Evolutionary conservation across 2,113 vertebrate species (phyloP).

Genomic region (Hippocampus barbouri): DNA sequence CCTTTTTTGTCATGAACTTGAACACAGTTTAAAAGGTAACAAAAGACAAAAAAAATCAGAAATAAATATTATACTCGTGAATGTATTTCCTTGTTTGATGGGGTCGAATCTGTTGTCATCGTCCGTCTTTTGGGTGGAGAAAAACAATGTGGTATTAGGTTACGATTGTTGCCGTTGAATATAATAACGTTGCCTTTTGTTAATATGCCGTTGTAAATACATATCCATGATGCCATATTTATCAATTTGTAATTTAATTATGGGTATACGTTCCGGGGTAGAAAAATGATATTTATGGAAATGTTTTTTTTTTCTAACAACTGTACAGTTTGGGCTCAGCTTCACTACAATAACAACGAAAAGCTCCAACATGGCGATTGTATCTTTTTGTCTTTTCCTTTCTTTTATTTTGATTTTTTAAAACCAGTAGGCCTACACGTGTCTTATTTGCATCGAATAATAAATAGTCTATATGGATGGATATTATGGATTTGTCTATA

Average conservation of each 20-base stretch:
- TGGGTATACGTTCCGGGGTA: constrained; percentile 94
- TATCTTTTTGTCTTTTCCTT: constrained; percentile 64
- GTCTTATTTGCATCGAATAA: constrained; percentile 78
- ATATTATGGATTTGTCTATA: constrained; percentile 76
- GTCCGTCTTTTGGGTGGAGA: constrained; percentile 91
- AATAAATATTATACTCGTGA: constrained; percentile 94
- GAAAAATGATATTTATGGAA: constrained; percentile 98
- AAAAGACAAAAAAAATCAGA: constrained; percentile 66
- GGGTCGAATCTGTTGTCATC: constrained; percentile 92
- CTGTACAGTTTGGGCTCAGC: constrained; percentile 91
- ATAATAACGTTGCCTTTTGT: constrained; percentile 97
- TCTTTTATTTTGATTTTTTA: constrained; percentile 39
- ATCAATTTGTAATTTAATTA: constrained; percentile 99
- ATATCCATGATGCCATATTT: constrained; percentile 99
- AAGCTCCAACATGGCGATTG: constrained; percentile 84
- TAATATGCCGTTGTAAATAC: constrained; percentile 98
- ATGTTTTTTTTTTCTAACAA: constrained; percentile 96
- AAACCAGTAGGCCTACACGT: constrained; percentile 76
- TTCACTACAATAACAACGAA: constrained; percentile 84
- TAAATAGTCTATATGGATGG: constrained; percentile 74
- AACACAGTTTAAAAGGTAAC: constrained; percentile 56
- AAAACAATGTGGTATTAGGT: constrained; percentile 84
- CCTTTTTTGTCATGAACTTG: constrained; percentile 98
- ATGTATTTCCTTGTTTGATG: constrained; percentile 99
- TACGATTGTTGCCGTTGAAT: constrained; percentile 96